phyloP scores from a whole-genome alignment of 2,113 vertebrate species.

The Cervus canadensis region DNA sequence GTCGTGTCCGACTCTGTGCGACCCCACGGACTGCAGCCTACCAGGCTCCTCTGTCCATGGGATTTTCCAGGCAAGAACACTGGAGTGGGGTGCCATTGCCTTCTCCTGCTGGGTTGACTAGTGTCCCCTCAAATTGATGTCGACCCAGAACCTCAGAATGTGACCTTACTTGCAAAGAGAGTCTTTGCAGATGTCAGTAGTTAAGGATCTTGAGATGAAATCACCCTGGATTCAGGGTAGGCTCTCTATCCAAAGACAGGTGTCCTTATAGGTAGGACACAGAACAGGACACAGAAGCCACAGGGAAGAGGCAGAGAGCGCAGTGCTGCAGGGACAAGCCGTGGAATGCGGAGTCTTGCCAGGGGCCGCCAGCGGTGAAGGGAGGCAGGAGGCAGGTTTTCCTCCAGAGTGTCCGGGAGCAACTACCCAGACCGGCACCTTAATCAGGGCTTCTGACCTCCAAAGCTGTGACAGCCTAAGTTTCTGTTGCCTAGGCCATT shows the following conservation, averaged over 20 bases:
- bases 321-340: accelerated
- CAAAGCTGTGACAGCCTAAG: too few relatives aligned
- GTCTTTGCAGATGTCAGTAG: background rate
- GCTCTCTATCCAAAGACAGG: too few relatives aligned
- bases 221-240: background rate
- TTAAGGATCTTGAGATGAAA: background rate
- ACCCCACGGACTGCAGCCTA: too few relatives aligned
- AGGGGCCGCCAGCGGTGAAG: accelerated
- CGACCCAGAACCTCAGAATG: background rate
- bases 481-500: background rate
- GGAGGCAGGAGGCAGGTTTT: background rate
- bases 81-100: too few relatives aligned
- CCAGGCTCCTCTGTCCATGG: too few relatives aligned
- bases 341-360: accelerated
- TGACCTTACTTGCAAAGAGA: background rate
- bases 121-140: background rate
- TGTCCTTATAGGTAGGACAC: background rate
- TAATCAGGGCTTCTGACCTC: background rate
- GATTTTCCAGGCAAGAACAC: too few relatives aligned
- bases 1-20: too few relatives aligned
- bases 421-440: background rate
- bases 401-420: background rate
- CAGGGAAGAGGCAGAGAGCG: background rate
- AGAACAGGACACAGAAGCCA: background rate
- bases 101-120: background rate